Conservation (phyloP, 2,888 invertebrate genomes). For the Pediacus dermestoides region DNA sequence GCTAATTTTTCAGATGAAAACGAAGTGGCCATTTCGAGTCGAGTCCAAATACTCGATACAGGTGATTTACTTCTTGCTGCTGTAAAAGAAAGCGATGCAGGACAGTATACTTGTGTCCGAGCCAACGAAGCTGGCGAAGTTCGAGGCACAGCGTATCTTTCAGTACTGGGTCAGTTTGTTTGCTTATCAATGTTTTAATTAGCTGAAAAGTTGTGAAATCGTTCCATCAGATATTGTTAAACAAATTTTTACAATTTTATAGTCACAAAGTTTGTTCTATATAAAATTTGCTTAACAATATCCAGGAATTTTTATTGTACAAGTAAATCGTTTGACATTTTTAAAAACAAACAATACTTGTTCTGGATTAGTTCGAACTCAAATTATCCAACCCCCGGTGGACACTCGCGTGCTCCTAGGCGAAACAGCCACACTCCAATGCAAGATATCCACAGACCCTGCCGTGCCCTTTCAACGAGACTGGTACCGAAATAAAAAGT, state of each 20-base stretch:
- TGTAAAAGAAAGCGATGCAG: slow-evolving; percentile 78
- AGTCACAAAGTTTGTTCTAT: no score
- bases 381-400: slow-evolving; percentile 90
- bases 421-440: slow-evolving; percentile 88
- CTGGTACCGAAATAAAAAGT: slow-evolving; percentile 88
- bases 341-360: slow-evolving; percentile 5
- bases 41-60: slow-evolving; percentile 80
- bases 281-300: no score
- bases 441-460: slow-evolving; percentile 90
- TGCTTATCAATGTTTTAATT: no score
- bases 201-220: no score
- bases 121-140: slow-evolving; percentile 87
- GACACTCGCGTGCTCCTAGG: slow-evolving; percentile 89
- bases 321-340: no score
- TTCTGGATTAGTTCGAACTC: slow-evolving; percentile 70
- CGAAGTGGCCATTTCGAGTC: slow-evolving; percentile 64
- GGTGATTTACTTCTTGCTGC: slow-evolving; percentile 87
- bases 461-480: slow-evolving; percentile 80
- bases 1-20: slow-evolving; percentile 52
- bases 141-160: slow-evolving; percentile 75
- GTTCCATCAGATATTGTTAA: no score
- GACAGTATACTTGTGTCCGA: slow-evolving; percentile 84
- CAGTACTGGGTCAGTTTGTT: slow-evolving; percentile 70
- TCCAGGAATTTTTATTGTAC: no score
- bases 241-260: no score